These are phyloP conservation scores for Pelecanoides urinatrix DNA, from an alignment of 2,113 vertebrate species.

Conservation along the genomic window DNA sequence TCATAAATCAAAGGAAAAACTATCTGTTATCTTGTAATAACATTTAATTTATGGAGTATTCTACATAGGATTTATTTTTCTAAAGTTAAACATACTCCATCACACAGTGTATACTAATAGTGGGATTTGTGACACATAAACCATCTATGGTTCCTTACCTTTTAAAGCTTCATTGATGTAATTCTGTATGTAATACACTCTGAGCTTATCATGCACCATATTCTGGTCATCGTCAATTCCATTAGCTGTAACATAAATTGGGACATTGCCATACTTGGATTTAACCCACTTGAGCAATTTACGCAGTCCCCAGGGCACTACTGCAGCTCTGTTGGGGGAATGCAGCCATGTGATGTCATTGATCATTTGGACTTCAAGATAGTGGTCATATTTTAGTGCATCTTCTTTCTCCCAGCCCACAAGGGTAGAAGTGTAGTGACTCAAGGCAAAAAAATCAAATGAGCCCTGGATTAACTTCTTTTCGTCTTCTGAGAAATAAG, in stretches of 20 bases:
- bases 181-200: constrained; percentile 88
- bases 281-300: constrained; percentile 83
- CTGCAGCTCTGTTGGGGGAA: constrained; percentile 74
- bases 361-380: constrained; percentile 86
- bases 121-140: background rate
- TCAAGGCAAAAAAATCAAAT: constrained; percentile 93
- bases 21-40: background rate
- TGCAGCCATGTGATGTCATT: constrained; percentile 89
- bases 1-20: background rate
- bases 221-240: constrained; percentile 85
- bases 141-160: constrained; percentile 78
- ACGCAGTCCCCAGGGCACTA: constrained; percentile 94
- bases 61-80: background rate
- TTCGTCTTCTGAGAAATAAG: constrained; percentile 87
- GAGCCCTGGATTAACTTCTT: constrained; percentile 83
- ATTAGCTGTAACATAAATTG: constrained; percentile 87
- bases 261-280: constrained; percentile 82
- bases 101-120: background rate
- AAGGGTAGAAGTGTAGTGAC: constrained; percentile 90
- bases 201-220: constrained; percentile 81
- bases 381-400: constrained; percentile 80
- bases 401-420: constrained; percentile 89
- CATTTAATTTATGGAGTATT: background rate
- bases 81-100: background rate
- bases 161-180: constrained; percentile 97